phyloP scores from a whole-genome alignment of 2,113 vertebrate species.

The Cheilinus undulatus region DNA sequence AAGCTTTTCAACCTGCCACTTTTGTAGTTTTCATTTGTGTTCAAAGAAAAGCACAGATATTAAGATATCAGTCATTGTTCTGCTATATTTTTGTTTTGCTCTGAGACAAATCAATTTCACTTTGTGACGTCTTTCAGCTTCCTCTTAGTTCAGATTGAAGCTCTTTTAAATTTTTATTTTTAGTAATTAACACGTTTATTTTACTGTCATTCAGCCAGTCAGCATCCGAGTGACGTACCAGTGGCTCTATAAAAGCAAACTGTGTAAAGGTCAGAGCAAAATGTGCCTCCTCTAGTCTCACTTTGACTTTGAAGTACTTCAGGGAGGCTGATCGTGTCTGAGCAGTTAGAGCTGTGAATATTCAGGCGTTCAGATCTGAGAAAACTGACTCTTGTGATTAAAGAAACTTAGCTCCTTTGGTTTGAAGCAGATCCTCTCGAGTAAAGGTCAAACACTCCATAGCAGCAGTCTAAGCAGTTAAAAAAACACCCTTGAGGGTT shows the following conservation, averaged over 20 bases:
- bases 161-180: conserved; percentile 9
- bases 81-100: not conserved
- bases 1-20: not conserved
- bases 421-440: conserved; percentile 18
- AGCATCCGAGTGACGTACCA: conserved; percentile 1
- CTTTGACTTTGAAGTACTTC: conserved; percentile 19
- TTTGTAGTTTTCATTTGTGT: not conserved
- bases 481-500: not conserved
- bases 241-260: not conserved
- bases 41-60: not conserved
- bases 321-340: not conserved
- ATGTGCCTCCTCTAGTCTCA: not conserved
- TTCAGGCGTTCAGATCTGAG: conserved; percentile 18
- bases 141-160: no score
- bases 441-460: conserved; percentile 13
- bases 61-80: not conserved
- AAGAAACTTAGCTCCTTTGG: conserved; percentile 29
- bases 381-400: conserved; percentile 21
- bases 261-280: not conserved
- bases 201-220: no score
- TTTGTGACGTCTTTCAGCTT: not conserved
- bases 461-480: not conserved
- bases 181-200: conserved; percentile 25
- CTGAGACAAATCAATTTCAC: conserved; percentile 27
- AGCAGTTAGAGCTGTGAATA: conserved; percentile 27